phyloP scores from a whole-genome alignment of 2,797 vertebrate species.

The Trichosurus vulpecula region DNA sequence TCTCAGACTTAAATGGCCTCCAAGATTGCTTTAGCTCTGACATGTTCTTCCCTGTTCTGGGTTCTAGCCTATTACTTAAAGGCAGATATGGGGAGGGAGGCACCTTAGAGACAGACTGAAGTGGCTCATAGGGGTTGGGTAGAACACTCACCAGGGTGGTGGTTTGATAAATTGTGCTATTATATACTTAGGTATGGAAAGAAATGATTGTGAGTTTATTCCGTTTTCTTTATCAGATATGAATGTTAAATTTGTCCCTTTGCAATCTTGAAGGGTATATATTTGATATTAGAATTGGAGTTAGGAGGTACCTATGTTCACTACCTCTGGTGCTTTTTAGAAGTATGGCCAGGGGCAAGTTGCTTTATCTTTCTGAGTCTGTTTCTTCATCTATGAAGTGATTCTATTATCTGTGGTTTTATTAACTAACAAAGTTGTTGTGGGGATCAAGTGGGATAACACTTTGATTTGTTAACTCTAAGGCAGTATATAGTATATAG shows the following conservation, averaged over 20 bases:
- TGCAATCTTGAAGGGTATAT: not conserved
- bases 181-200: not conserved
- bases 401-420: not conserved
- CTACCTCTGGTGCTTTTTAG: not conserved
- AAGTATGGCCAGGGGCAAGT: not conserved
- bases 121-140: not conserved
- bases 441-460: not conserved
- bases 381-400: not conserved
- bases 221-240: not conserved
- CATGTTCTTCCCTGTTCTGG: not conserved
- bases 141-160: not conserved
- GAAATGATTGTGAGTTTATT: not conserved
- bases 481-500: not conserved
- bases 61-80: not conserved
- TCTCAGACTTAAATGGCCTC: not conserved
- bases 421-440: not conserved
- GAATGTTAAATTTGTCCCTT: not conserved
- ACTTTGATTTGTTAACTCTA: not conserved
- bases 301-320: not conserved
- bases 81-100: not conserved
- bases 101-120: not conserved
- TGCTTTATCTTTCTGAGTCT: not conserved
- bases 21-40: not conserved
- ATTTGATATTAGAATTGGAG: not conserved
- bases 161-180: not conserved